Percentiles rank a stretch among this genome's conserved stretches.
Evolutionary conservation across 2,888 invertebrate species (phyloP).

Genomic region (Ennomos quercinarius): DNA sequence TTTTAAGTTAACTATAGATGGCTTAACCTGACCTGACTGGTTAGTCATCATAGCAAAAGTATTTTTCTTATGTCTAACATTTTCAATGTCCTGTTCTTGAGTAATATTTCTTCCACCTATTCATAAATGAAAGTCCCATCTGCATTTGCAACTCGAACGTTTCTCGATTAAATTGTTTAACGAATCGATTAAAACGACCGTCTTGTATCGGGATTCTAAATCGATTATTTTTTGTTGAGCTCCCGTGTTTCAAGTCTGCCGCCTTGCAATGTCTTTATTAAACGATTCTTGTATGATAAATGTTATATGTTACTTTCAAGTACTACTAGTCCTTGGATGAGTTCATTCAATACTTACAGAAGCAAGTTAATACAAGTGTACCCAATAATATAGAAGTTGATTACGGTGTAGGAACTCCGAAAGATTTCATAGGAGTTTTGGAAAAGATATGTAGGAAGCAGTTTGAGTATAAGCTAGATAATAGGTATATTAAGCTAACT

Average conservation of each 20-base stretch:
- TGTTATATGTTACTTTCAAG: slow-evolving; percentile 23
- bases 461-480: no score
- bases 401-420: slow-evolving; percentile 23
- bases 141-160: slow-evolving; percentile 66
- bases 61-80: no score
- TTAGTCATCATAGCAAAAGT: no score
- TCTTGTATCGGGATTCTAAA: slow-evolving; percentile 66
- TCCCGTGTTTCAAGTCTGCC: slow-evolving; percentile 60
- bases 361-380: background rate
- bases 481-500: no score
- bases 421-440: no score
- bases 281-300: slow-evolving; percentile 42
- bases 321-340: slow-evolving; percentile 19
- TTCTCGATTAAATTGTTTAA: slow-evolving; percentile 77
- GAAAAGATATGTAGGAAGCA: no score
- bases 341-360: background rate
- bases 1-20: no score
- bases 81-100: no score
- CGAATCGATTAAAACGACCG: slow-evolving; percentile 78
- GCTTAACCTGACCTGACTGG: no score
- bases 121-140: slow-evolving; percentile 63
- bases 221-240: slow-evolving; percentile 70
- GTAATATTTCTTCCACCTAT: slow-evolving; percentile 34
- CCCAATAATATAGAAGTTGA: background rate
- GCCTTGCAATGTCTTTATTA: slow-evolving; percentile 71